Percentiles rank a stretch among this genome's conserved stretches.
These are phyloP conservation scores for Tinea semifulvella DNA, from an alignment of 2,888 invertebrate genomes.

Conservation along the genomic window DNA sequence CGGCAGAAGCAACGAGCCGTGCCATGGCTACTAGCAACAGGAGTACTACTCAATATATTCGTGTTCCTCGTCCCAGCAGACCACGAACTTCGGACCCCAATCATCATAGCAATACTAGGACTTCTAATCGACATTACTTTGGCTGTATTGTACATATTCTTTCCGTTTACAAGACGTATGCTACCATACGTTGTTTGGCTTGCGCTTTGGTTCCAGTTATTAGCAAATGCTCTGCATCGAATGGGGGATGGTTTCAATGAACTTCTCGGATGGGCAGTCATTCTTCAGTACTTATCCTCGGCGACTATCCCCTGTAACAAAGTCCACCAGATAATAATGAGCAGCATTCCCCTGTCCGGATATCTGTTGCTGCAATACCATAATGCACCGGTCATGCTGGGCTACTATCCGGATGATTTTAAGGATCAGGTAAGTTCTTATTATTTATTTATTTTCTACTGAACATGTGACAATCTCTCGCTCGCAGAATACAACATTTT, in stretches of 20 bases:
- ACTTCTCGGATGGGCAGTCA: constrained; percentile 78
- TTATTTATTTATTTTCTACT: too few species aligned
- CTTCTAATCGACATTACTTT: neutral
- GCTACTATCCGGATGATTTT: constrained; percentile 40
- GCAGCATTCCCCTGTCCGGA: constrained; percentile 30
- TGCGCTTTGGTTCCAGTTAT: constrained; percentile 55
- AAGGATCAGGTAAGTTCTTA: constrained; percentile 36
- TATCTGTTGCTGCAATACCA: constrained; percentile 47
- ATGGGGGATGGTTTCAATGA: constrained; percentile 63
- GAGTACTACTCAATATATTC: constrained; percentile 42
- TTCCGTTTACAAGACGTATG: constrained; percentile 41
- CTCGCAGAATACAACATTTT: too few species aligned
- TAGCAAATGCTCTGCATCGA: constrained; percentile 53
- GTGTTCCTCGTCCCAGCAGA: constrained; percentile 37
- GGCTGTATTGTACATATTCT: neutral
- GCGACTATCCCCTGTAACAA: constrained; percentile 70
- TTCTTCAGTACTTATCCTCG: constrained; percentile 78
- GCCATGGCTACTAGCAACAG: constrained; percentile 42
- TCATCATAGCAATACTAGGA: neutral
- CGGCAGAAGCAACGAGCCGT: constrained; percentile 49
- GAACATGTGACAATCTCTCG: too few species aligned
- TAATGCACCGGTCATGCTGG: constrained; percentile 30
- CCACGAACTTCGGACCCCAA: neutral
- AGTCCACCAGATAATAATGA: constrained; percentile 22
- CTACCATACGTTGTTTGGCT: constrained; percentile 75